phyloP scores from a whole-genome alignment of 2,888 invertebrate species.

The Ormyrus pomaceus region DNA sequence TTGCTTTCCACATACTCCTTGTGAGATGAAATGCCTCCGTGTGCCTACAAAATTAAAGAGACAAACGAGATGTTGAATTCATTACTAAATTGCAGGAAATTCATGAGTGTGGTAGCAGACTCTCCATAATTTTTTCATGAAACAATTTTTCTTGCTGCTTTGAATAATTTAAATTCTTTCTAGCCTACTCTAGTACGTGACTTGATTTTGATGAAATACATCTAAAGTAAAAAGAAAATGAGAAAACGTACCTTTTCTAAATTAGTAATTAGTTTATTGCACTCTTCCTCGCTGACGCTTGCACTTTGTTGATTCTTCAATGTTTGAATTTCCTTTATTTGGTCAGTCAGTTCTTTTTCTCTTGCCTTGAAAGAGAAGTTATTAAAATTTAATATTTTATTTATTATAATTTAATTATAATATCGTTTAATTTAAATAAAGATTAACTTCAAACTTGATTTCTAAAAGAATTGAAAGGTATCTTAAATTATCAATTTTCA shows the following conservation, averaged over 20 bases:
- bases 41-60: conserved; percentile 72
- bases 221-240: too few relatives aligned
- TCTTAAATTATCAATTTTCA: conserved; percentile 6
- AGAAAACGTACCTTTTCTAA: conserved; percentile 72
- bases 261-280: conserved; percentile 69
- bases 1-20: conserved; percentile 79
- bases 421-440: background rate
- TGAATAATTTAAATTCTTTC: background rate
- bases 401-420: background rate
- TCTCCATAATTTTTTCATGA: too few relatives aligned
- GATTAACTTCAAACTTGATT: background rate
- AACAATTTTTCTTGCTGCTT: too few relatives aligned
- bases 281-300: conserved; percentile 67
- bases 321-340: conserved; percentile 77
- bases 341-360: conserved; percentile 78
- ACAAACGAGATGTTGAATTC: background rate
- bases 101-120: too few relatives aligned
- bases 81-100: background rate
- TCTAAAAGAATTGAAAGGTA: background rate
- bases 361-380: conserved; percentile 76
- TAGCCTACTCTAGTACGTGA: background rate
- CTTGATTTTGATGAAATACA: background rate
- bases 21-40: conserved; percentile 76
- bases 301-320: conserved; percentile 71
- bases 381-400: conserved; percentile 16